Conservation (phyloP, 2,888 invertebrate genomes). For the Laothoe populi region DNA sequence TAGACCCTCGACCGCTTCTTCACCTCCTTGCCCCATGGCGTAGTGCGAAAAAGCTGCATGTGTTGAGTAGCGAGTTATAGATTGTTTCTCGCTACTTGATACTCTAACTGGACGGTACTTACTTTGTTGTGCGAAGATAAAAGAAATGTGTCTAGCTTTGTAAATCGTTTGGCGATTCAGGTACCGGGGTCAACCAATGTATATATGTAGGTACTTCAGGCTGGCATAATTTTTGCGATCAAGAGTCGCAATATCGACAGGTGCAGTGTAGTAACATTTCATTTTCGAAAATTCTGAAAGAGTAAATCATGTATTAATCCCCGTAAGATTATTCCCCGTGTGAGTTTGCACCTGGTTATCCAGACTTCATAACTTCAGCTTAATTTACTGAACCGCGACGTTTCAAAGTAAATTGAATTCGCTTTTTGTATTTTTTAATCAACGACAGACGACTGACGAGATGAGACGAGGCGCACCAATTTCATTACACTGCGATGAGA, state of each 20-base stretch:
- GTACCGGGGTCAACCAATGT: neutral
- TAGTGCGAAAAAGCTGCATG: too few species aligned
- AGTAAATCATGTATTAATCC: neutral
- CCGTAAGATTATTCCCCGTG: neutral
- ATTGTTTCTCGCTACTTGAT: too few species aligned
- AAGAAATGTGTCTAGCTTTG: too few species aligned
- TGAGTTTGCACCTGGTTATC: neutral
- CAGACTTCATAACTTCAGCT: constrained; percentile 8
- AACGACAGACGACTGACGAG: constrained; percentile 7
- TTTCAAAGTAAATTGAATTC: constrained; percentile 19
- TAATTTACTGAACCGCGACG: constrained; percentile 24
- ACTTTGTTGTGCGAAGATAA: too few species aligned
- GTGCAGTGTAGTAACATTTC: neutral
- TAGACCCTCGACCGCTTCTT: too few species aligned
- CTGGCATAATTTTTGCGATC: neutral
- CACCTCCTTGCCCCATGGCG: too few species aligned
- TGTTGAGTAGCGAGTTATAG: too few species aligned
- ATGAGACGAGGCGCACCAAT: neutral
- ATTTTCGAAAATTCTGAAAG: neutral
- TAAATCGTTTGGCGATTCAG: too few species aligned
- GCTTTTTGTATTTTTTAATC: constrained; percentile 18
- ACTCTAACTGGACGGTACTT: too few species aligned
- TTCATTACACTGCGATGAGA: constrained; percentile 10
- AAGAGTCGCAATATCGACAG: neutral
- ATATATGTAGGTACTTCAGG: neutral